phyloP scores from a whole-genome alignment of 2,113 vertebrate genomes.

The Rhagologus leucostigma region DNA sequence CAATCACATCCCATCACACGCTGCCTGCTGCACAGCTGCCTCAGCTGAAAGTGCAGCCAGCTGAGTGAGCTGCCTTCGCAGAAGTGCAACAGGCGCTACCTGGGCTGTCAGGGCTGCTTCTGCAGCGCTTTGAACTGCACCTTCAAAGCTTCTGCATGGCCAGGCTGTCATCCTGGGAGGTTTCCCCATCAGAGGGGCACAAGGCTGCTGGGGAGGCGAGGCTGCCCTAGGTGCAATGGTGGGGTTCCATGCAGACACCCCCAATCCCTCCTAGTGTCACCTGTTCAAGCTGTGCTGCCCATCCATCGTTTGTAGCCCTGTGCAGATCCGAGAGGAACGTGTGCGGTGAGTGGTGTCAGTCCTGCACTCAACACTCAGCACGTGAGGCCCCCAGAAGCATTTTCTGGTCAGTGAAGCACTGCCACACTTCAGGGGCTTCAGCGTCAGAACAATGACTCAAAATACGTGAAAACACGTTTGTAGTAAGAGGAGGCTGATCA shows the following conservation, averaged over 20 bases:
- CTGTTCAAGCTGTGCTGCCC: too few relatives aligned
- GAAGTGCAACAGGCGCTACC: fast-evolving
- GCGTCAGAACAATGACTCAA: neutral
- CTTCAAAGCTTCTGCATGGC: neutral
- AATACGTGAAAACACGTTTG: fast-evolving
- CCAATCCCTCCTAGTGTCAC: fast-evolving
- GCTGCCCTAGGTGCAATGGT: neutral
- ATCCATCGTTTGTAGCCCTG: fast-evolving
- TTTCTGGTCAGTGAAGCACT: neutral
- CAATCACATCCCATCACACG: fast-evolving
- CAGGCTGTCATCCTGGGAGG: fast-evolving
- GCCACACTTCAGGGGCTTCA: neutral
- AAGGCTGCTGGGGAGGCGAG: neutral
- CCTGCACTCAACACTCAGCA: neutral
- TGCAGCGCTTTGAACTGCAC: fast-evolving
- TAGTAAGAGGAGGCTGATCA: neutral
- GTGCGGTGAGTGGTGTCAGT: fast-evolving
- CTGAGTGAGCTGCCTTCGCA: neutral
- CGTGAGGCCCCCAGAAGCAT: fast-evolving
- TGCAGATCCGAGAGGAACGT: fast-evolving
- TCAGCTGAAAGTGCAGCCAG: neutral
- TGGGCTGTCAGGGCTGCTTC: neutral
- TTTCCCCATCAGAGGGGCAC: neutral
- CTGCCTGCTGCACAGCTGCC: neutral
- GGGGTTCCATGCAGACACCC: neutral